Conservation (phyloP, 2,888 invertebrate species). For the Oconnorella tubifera region DNA sequence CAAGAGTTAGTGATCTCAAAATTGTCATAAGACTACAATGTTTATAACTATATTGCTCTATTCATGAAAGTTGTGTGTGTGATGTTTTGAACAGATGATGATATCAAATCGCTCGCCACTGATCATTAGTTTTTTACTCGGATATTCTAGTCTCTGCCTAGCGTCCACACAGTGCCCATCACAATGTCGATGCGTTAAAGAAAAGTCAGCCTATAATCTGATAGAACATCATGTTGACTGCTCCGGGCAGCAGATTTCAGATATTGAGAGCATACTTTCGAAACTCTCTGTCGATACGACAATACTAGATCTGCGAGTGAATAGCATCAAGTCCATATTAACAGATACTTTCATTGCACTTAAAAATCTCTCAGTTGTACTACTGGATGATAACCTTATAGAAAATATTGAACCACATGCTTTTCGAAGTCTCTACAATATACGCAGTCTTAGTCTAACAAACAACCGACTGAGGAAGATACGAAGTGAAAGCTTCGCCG, state of each 20-base stretch:
- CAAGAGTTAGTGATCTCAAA: too few relatives aligned
- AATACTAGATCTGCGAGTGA: constrained; percentile 14
- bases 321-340: constrained; percentile 4
- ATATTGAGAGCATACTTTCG: neutral
- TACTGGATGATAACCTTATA: constrained; percentile 15
- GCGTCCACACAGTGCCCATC: neutral
- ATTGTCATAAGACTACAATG: too few relatives aligned
- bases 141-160: too few relatives aligned
- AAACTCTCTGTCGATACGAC: constrained; percentile 7
- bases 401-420: constrained; percentile 9
- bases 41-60: too few relatives aligned
- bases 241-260: constrained; percentile 5
- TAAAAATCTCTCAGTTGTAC: constrained; percentile 11
- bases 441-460: constrained; percentile 4
- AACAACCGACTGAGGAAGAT: constrained; percentile 11
- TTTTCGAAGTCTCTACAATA: constrained; percentile 12
- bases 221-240: constrained; percentile 15
- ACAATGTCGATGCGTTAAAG: neutral
- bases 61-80: too few relatives aligned
- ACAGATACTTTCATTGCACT: constrained; percentile 11
- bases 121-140: too few relatives aligned
- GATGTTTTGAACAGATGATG: too few relatives aligned
- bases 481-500: constrained; percentile 7
- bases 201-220: neutral
- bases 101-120: too few relatives aligned